Percentiles rank a stretch among this genome's conserved stretches.
Evolutionary conservation across 2,888 invertebrate species (phyloP).

Genomic region (Leptura quadrifasciata): DNA sequence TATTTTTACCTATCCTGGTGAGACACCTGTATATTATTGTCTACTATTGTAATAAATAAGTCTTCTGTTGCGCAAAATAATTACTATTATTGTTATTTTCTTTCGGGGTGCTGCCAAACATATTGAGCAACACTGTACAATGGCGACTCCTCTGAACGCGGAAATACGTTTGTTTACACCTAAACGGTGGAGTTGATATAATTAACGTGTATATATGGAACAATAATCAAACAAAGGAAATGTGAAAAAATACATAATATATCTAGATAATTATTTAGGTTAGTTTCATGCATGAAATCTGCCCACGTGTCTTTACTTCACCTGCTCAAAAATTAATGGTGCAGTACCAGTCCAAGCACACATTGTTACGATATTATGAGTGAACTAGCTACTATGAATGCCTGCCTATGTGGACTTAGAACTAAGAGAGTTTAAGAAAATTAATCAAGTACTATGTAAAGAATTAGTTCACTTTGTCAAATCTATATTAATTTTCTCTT

Average conservation of each 20-base stretch:
- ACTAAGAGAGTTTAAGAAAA: no score
- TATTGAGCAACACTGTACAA: not conserved
- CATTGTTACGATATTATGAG: not conserved
- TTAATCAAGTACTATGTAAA: no score
- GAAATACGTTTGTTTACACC: constrained; percentile 18
- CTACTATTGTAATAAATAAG: no score
- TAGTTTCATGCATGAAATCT: constrained; percentile 39
- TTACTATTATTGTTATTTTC: no score
- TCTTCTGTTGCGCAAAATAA: no score
- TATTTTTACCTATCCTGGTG: no score
- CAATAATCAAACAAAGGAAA: constrained; percentile 27
- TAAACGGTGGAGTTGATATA: not conserved
- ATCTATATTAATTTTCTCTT: no score
- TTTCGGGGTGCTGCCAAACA: no score
- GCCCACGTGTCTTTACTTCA: constrained; percentile 36
- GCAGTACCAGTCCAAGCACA: constrained; percentile 27
- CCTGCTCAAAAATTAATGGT: constrained; percentile 37
- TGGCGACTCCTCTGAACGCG: not conserved
- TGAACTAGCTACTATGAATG: not conserved
- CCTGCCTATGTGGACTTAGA: no score
- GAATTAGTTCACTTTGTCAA: no score
- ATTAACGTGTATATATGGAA: not conserved
- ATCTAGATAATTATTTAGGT: constrained; percentile 39
- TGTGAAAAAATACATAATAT: constrained; percentile 29
- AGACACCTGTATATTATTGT: no score